These are phyloP conservation scores for Aphelocoma coerulescens DNA, from an alignment of 2,113 vertebrate species.

Conservation along the genomic window DNA sequence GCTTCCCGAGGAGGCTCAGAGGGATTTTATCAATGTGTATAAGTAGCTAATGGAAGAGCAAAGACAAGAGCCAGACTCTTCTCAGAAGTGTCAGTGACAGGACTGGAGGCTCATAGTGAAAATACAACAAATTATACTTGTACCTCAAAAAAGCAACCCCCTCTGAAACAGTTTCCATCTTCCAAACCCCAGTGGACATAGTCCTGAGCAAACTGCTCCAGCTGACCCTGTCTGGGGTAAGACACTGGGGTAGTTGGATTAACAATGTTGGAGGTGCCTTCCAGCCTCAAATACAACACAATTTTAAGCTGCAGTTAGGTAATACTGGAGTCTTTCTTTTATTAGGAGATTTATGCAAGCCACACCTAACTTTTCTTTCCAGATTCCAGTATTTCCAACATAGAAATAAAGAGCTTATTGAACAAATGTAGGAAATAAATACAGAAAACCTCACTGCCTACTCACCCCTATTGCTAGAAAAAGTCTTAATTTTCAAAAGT, in stretches of 20 bases:
- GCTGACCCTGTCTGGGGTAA: not conserved
- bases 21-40: not conserved
- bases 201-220: not conserved
- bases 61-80: not conserved
- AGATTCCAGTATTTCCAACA: not conserved
- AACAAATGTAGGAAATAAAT: not conserved
- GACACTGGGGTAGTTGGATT: accelerated
- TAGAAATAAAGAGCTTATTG: not conserved
- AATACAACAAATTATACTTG: not conserved
- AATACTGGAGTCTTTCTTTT: not conserved
- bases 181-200: not conserved
- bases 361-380: not conserved
- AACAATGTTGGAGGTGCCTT: not conserved
- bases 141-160: not conserved
- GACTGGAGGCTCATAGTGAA: not conserved
- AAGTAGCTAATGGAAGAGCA: not conserved
- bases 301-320: not conserved
- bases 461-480: not conserved
- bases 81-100: not conserved
- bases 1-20: not conserved
- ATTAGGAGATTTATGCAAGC: not conserved
- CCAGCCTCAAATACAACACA: not conserved
- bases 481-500: not conserved
- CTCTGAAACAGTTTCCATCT: not conserved
- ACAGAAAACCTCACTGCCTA: not conserved